Base-by-base conservation (phyloP, 2,888 invertebrate genomes). In the Xanthia togata region DNA sequence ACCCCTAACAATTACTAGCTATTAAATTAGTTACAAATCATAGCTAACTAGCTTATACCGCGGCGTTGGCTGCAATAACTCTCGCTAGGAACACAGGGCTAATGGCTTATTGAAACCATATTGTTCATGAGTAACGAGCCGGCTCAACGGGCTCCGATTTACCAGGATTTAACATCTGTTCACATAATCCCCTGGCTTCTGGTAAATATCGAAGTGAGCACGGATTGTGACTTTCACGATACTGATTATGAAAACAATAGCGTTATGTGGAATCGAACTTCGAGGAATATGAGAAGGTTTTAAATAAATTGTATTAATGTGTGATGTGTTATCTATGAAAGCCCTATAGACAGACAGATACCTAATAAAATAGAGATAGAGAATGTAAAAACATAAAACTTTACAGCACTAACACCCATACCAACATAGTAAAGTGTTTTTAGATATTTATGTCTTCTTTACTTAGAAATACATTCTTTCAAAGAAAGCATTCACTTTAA, bases 81-180 rank as follows among this genome's bases (percentile, higher is more conserved):
- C 91, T 88, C 82, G 74, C 78, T 83, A 85, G 77, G 70, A 88
- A 87, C 85, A 89, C 89, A 88, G 77, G 81, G 82, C 84, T 88
- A 90, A 89, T 89, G 90, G 89, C 85, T 90, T 91, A 91, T 91
- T 88, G 89, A 87, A 90, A 90, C 89, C 91, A 91, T 89, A 90
- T 90, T 90, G 89, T 84, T 78, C 80, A 67, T 87, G 88, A 89
- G 65, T 87, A 87, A 88, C 82, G 86, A 70, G 76, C 64, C 26
- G 75, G 78, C 82, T 82, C 73, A 76, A 53, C 70, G 80, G 78
- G 23, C 64, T 79, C 70, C 82, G 80, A 83, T 84, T 69, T 86
- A 86, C 89, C 72, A 70, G 82, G 84, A 81, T 86, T 86, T 79
- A 89, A 89, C 88, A 89, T 89, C 86, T 88, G 88, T 88, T 86